phyloP scores from a whole-genome alignment of 2,113 vertebrate genomes.

The Taxidea taxus region DNA sequence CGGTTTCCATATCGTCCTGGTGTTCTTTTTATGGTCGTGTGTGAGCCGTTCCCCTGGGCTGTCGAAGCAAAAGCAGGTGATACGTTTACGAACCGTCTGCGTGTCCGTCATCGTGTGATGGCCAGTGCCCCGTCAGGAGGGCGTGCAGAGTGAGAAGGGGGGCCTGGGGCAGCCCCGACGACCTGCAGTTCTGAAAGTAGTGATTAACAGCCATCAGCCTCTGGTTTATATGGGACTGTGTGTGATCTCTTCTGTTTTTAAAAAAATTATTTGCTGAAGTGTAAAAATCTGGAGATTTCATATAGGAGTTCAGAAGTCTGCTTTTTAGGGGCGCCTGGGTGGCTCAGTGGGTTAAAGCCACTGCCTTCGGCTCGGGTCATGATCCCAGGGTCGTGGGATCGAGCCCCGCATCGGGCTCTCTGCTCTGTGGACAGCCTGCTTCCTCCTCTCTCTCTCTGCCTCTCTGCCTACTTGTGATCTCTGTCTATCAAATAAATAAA shows the following conservation, averaged over 20 bases:
- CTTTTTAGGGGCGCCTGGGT: too few relatives aligned
- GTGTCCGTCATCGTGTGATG: neutral
- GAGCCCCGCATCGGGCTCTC: too few relatives aligned
- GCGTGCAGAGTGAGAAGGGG: neutral
- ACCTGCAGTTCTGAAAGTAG: neutral
- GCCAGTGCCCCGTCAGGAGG: neutral
- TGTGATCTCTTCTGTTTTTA: neutral
- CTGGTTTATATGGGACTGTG: neutral
- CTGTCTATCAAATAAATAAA: too few relatives aligned
- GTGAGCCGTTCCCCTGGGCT: neutral
- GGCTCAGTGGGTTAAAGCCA: too few relatives aligned
- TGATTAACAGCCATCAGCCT: neutral
- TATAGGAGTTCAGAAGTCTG: neutral
- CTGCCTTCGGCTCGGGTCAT: too few relatives aligned
- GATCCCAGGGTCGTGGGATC: too few relatives aligned
- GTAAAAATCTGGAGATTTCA: conserved; percentile 1
- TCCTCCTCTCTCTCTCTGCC: too few relatives aligned
- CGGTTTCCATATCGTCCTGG: neutral
- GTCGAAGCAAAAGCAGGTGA: neutral
- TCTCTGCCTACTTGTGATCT: too few relatives aligned
- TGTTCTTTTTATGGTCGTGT: neutral
- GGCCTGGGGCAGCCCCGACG: neutral
- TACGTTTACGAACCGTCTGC: neutral
- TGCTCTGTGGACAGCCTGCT: too few relatives aligned
- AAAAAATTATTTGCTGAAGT: neutral